Conservation (phyloP, 2,888 invertebrate species). For the Nomada fucata region DNA sequence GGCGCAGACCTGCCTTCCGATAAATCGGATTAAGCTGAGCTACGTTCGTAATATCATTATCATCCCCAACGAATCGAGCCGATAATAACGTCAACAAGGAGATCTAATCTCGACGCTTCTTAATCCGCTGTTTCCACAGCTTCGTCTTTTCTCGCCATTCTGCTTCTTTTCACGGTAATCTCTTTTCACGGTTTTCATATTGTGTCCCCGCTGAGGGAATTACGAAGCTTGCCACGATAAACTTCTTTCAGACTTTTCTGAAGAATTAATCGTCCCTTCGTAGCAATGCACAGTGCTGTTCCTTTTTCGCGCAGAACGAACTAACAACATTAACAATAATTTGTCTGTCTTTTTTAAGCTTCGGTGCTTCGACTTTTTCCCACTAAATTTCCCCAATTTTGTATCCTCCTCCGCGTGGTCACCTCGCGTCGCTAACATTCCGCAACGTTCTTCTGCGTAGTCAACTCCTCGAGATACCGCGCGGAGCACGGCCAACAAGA, state of each 20-base stretch:
- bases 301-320: no score
- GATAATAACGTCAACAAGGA: constrained; percentile 56
- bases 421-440: neutral
- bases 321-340: neutral
- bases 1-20: neutral
- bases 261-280: no score
- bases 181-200: neutral
- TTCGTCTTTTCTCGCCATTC: constrained; percentile 20
- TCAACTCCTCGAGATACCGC: constrained; percentile 43
- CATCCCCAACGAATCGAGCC: constrained; percentile 18
- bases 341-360: neutral
- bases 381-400: neutral
- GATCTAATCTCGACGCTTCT: constrained; percentile 56
- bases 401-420: neutral
- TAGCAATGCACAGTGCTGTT: no score
- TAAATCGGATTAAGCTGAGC: constrained; percentile 37
- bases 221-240: neutral
- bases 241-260: neutral
- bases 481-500: constrained; percentile 58
- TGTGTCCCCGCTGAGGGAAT: neutral
- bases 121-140: constrained; percentile 58
- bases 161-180: neutral
- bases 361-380: neutral
- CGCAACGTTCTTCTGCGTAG: constrained; percentile 11
- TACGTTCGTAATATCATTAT: constrained; percentile 24